These are phyloP conservation scores for Alloplasta piceator DNA, from an alignment of 2,888 invertebrate species.

Conservation along the genomic window DNA sequence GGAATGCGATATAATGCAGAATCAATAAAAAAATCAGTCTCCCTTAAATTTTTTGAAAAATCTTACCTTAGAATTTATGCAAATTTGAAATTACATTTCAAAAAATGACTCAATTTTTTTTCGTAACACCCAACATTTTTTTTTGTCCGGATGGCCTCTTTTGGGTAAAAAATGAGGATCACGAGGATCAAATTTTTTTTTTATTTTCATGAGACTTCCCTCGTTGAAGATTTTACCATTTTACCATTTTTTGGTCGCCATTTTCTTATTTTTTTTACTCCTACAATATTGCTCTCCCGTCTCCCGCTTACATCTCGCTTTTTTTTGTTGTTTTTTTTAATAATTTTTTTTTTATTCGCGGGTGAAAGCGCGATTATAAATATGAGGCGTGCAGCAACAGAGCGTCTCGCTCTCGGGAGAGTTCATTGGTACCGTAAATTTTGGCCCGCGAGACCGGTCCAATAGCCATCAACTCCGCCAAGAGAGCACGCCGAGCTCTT, in stretches of 20 bases:
- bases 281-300: background rate
- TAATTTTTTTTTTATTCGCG: constrained; percentile 38
- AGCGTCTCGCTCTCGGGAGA: constrained; percentile 35
- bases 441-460: constrained; percentile 56
- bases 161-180: too few species aligned
- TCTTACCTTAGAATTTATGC: too few species aligned
- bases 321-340: too few species aligned
- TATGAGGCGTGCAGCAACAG: constrained; percentile 49
- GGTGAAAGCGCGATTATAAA: constrained; percentile 61
- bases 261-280: constrained; percentile 6
- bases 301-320: background rate
- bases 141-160: too few species aligned
- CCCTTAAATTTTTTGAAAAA: too few species aligned
- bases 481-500: constrained; percentile 31
- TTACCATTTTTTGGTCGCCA: constrained; percentile 34
- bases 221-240: constrained; percentile 4
- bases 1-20: too few species aligned
- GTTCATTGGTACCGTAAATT: constrained; percentile 63
- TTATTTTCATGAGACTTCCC: too few species aligned
- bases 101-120: too few species aligned
- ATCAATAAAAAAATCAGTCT: too few species aligned
- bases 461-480: constrained; percentile 23
- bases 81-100: too few species aligned
- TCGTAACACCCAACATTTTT: too few species aligned
- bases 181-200: too few species aligned